Evolutionary conservation across 2,797 vertebrate genomes (phyloP).

Genomic region (Neosalanx taihuensis): DNA sequence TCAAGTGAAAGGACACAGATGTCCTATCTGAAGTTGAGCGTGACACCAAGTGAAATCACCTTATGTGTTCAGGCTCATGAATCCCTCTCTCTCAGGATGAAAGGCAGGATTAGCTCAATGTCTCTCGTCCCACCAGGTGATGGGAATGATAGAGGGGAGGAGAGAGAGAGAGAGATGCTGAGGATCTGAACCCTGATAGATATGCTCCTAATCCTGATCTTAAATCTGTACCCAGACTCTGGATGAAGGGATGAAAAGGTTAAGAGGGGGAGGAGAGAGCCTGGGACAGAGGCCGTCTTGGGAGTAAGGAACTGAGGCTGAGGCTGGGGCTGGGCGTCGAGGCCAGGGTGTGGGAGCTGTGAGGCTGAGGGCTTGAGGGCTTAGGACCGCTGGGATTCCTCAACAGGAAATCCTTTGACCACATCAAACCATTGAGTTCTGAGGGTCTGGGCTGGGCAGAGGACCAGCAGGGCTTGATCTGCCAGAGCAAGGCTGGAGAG

Average conservation of each 20-base stretch:
- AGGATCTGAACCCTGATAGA: constrained; percentile 56
- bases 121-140: constrained; percentile 63
- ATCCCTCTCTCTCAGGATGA: constrained; percentile 58
- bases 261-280: constrained; percentile 38
- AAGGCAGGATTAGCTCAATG: constrained; percentile 60
- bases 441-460: constrained; percentile 27
- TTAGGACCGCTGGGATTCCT: constrained; percentile 34
- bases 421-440: constrained; percentile 56
- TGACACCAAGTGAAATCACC: constrained; percentile 64
- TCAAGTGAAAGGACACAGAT: constrained; percentile 39
- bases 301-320: constrained; percentile 43
- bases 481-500: constrained; percentile 36
- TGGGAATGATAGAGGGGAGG: constrained; percentile 30
- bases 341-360: neutral
- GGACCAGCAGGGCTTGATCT: constrained; percentile 50
- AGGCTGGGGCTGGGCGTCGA: constrained; percentile 35
- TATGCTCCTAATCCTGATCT: constrained; percentile 60
- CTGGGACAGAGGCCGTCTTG: constrained; percentile 15
- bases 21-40: constrained; percentile 51
- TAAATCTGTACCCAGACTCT: constrained; percentile 59
- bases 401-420: constrained; percentile 59
- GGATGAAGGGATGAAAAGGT: constrained; percentile 56
- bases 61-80: constrained; percentile 51
- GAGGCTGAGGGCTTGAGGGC: neutral
- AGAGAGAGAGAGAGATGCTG: constrained; percentile 43